Base-by-base conservation (phyloP, 2,888 invertebrate genomes). In the Iphiclides podalirius region DNA sequence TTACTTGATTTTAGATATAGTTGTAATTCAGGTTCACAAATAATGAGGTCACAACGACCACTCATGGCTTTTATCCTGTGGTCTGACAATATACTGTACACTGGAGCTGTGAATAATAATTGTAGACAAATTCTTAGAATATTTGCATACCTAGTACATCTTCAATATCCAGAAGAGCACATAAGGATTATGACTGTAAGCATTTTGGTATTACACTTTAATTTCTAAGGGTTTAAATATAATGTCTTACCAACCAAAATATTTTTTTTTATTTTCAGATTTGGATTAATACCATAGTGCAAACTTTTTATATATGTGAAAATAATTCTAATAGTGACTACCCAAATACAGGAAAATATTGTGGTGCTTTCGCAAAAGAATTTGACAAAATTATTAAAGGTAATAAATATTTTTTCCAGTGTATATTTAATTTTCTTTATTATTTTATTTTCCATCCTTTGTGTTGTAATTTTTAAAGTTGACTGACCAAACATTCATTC, bases 241-340 rank as follows among this genome's bases (percentile, higher is more conserved):
- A n/a, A n/a, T n/a, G n/a, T n/a, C n/a, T n/a, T n/a, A n/a, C n/a
- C n/a, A n/a, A n/a, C n/a, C n/a, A n/a, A n/a, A n/a, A 36, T 50
- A 45, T 54, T 43, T 26, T 59, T 79, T 72, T 50, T 44, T 54
- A 41, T 26, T 59, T 79, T 72, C 75, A 88, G 87, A 61, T 59
- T 12, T 86, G 84, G 85, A 57, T 88, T 4, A 86, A 85, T 56
- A 58, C 71, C 16, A 68, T 82, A 39, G 64, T 81, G 15, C 79
- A 87, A 59, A 78, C 74, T 39, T 77, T 79, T 59, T 87, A 86
- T 50, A 66, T 77, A 6, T 80, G 75, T 56, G 82, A 83, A 55
- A 67, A 60, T 11, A 70, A 77, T 47, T 78, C 79, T 17, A 76
- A 74, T 48, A 67, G 58, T 54, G 75, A 85, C 55, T 87, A 79